Percentiles rank a stretch among this genome's conserved stretches.
Evolutionary conservation across 2,113 vertebrate species (phyloP).

Genomic region (Oncorhynchus masou): DNA sequence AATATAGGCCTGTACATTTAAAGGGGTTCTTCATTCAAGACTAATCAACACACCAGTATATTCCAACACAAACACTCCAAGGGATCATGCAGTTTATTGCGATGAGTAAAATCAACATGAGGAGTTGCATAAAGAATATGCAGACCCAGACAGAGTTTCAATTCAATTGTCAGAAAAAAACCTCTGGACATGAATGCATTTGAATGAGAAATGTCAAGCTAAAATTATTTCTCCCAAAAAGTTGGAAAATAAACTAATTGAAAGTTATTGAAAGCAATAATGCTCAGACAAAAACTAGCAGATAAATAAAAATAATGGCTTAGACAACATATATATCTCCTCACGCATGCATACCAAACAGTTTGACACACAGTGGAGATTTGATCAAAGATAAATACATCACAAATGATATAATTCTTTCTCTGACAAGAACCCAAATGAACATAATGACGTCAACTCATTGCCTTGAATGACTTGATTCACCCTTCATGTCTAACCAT

Average conservation of each 20-base stretch:
- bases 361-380: slow-evolving; percentile 12
- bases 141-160: not conserved
- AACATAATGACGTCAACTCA: slow-evolving; percentile 18
- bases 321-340: slow-evolving; percentile 4
- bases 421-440: not conserved
- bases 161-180: slow-evolving; percentile 28
- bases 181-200: slow-evolving; percentile 30
- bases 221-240: slow-evolving; percentile 30
- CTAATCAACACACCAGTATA: slow-evolving; percentile 16
- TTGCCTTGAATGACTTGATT: slow-evolving; percentile 19
- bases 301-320: slow-evolving; percentile 15
- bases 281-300: not conserved
- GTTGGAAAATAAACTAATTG: slow-evolving; percentile 27
- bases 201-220: slow-evolving; percentile 32
- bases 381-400: slow-evolving; percentile 22
- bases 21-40: not conserved
- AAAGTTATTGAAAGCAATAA: slow-evolving; percentile 43
- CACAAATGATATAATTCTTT: not conserved
- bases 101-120: slow-evolving; percentile 24
- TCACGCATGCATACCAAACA: slow-evolving; percentile 12
- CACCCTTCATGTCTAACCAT: not conserved
- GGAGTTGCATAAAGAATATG: not conserved
- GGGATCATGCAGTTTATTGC: slow-evolving; percentile 50
- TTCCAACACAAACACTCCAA: slow-evolving; percentile 24
- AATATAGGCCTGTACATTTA: not conserved